phyloP scores from a whole-genome alignment of 2,113 vertebrate species.

The Dascyllus trimaculatus region DNA sequence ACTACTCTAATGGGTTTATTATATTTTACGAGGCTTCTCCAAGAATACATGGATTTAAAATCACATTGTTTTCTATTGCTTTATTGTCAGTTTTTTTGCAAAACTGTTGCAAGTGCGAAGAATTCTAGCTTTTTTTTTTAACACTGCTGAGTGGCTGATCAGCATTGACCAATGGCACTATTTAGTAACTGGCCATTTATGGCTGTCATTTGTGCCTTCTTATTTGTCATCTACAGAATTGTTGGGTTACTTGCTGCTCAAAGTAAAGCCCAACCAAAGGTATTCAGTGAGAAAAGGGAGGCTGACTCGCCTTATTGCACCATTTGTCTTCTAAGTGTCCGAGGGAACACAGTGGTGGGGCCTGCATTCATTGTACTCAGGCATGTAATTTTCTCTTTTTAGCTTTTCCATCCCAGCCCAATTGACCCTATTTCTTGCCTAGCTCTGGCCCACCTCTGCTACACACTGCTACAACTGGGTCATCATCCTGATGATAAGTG shows the following conservation, averaged over 20 bases:
- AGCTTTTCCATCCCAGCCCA: constrained; percentile 59
- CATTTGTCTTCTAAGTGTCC: constrained; percentile 58
- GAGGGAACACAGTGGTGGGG: constrained; percentile 44
- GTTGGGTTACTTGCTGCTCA: constrained; percentile 15
- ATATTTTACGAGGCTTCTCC: too few relatives aligned
- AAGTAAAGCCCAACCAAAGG: constrained; percentile 18
- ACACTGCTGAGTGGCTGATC: too few relatives aligned
- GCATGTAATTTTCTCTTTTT: constrained; percentile 61
- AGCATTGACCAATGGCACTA: not conserved
- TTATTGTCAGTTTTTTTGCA: too few relatives aligned
- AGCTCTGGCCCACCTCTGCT: constrained; percentile 49
- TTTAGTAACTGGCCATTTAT: not conserved
- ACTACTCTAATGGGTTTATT: too few relatives aligned
- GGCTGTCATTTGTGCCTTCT: constrained; percentile 4
- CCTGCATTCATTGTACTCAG: constrained; percentile 57
- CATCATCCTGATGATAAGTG: constrained; percentile 77
- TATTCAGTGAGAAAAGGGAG: constrained; percentile 26
- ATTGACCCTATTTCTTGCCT: constrained; percentile 64
- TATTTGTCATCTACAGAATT: constrained; percentile 23
- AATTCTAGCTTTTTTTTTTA: too few relatives aligned
- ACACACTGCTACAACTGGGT: constrained; percentile 43
- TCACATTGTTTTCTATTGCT: too few relatives aligned
- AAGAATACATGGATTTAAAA: too few relatives aligned
- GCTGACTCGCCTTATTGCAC: constrained; percentile 42
- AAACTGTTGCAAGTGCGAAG: too few relatives aligned